Evolutionary conservation across 2,888 invertebrate genomes (phyloP).

Genomic region (Pyrgus malvae): DNA sequence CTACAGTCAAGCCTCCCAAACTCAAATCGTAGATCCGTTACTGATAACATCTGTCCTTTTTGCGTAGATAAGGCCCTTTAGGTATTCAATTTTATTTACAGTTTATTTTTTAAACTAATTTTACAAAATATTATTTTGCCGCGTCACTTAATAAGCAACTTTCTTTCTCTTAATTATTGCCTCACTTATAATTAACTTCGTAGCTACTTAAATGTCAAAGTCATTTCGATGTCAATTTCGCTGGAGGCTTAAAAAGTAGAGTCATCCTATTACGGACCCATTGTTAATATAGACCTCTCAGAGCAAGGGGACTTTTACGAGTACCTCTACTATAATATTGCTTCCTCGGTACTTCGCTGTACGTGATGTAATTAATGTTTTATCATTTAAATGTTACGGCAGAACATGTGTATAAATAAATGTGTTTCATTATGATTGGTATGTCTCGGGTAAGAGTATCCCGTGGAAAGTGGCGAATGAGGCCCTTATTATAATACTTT

Average conservation of each 20-base stretch:
- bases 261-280: constrained; percentile 16
- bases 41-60: too few relatives aligned
- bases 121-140: too few relatives aligned
- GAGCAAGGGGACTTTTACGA: constrained; percentile 13
- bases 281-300: constrained; percentile 14
- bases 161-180: neutral
- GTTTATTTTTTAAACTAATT: too few relatives aligned
- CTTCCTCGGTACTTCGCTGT: constrained; percentile 2
- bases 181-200: neutral
- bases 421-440: too few relatives aligned
- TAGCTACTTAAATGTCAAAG: neutral
- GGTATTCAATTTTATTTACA: too few relatives aligned
- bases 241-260: constrained; percentile 10
- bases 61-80: too few relatives aligned
- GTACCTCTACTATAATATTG: constrained; percentile 16
- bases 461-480: too few relatives aligned
- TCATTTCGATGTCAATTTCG: constrained; percentile 17
- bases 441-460: too few relatives aligned
- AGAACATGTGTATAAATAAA: neutral
- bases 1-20: too few relatives aligned
- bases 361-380: constrained; percentile 18
- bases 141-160: neutral
- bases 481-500: too few relatives aligned
- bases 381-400: neutral
- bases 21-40: too few relatives aligned